Percentiles rank a stretch among this genome's conserved stretches.
Conservation (phyloP, 2,797 vertebrate species). For the Somateria mollissima region DNA sequence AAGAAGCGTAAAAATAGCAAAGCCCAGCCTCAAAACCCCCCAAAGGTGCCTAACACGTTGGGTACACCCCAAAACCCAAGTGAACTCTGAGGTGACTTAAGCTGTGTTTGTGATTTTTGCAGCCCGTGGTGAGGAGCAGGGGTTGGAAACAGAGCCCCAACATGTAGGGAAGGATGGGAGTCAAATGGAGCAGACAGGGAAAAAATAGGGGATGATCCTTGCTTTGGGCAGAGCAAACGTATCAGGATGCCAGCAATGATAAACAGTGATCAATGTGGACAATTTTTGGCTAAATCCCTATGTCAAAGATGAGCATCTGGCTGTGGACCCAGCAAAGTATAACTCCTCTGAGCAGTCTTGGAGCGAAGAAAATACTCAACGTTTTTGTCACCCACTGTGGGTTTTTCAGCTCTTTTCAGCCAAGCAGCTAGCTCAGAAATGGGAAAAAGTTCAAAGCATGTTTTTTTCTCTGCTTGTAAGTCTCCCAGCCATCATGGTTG, state of each 20-base stretch:
- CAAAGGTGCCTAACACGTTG: accelerated
- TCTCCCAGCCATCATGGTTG: not conserved
- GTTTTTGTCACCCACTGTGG: too few relatives aligned
- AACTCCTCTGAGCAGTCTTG: too few relatives aligned
- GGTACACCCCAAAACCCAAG: not conserved
- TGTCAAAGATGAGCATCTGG: too few relatives aligned
- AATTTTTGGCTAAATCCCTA: too few relatives aligned
- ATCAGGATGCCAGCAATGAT: too few relatives aligned
- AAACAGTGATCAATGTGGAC: too few relatives aligned
- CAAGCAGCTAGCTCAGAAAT: too few relatives aligned
- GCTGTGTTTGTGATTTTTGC: not conserved
- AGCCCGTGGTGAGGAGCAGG: not conserved
- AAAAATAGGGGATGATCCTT: not conserved
- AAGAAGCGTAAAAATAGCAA: accelerated
- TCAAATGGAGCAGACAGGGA: not conserved
- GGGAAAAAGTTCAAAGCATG: too few relatives aligned
- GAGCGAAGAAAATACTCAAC: too few relatives aligned
- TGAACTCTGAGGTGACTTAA: not conserved
- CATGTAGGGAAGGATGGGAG: not conserved
- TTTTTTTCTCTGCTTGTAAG: not conserved
- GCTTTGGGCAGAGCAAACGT: not conserved
- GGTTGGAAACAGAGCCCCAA: not conserved
- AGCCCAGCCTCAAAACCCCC: not conserved
- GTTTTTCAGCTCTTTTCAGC: too few relatives aligned
- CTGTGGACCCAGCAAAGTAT: too few relatives aligned